These are phyloP conservation scores for Junonia oenone DNA, from an alignment of 2,888 invertebrate genomes.

Conservation along the genomic window DNA sequence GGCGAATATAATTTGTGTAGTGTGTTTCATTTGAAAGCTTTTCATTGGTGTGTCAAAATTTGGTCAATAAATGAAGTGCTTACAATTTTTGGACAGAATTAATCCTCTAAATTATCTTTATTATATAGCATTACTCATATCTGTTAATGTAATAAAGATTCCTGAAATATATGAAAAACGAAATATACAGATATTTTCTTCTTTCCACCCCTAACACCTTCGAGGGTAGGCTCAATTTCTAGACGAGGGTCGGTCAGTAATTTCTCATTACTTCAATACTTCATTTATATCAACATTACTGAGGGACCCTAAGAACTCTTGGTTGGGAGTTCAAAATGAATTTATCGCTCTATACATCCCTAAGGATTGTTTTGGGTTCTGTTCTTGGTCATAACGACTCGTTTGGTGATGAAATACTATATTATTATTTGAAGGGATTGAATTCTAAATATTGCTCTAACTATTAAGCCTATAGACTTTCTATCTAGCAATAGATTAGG, in stretches of 20 bases:
- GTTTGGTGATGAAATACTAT: constrained; percentile 27
- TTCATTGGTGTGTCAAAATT: no score
- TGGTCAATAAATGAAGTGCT: no score
- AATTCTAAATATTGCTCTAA: no score
- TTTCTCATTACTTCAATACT: constrained; percentile 5
- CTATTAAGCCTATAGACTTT: no score
- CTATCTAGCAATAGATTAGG: no score
- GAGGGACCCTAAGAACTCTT: constrained; percentile 16
- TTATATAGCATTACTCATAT: no score
- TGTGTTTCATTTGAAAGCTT: no score
- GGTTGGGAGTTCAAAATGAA: constrained; percentile 47
- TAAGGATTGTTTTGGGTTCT: constrained; percentile 29
- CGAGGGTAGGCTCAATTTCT: not conserved
- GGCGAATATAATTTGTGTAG: no score
- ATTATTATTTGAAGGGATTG: not conserved
- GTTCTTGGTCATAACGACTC: constrained; percentile 26
- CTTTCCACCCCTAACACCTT: not conserved
- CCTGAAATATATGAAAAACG: not conserved
- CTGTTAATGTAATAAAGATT: no score
- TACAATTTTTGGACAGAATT: no score
- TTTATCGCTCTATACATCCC: constrained; percentile 54
- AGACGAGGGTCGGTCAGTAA: not conserved
- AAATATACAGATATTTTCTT: not conserved
- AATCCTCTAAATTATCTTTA: no score
- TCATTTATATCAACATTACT: constrained; percentile 1